Evolutionary conservation across 2,888 invertebrate genomes (phyloP).

Genomic region (Lasioglossum leucozonium): DNA sequence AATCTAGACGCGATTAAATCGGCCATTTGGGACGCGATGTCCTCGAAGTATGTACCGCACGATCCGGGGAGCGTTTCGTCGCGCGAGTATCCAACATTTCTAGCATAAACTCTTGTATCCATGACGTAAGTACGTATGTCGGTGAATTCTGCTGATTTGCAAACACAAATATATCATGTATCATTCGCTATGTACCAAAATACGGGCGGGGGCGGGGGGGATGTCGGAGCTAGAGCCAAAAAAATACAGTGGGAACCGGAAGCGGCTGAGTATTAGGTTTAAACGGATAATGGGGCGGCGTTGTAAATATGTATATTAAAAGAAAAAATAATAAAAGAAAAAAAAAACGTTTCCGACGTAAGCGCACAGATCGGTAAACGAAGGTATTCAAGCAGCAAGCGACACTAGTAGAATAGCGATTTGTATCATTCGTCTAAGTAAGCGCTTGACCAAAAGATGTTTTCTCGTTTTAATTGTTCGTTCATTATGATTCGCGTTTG

Average conservation of each 20-base stretch:
- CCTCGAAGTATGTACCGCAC: slow-evolving; percentile 7
- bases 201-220: not conserved
- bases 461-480: slow-evolving; percentile 42
- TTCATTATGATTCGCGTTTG: slow-evolving; percentile 16
- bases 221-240: not conserved
- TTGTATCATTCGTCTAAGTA: slow-evolving; percentile 71
- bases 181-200: slow-evolving; percentile 28
- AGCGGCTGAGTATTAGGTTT: not conserved
- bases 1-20: slow-evolving; percentile 34
- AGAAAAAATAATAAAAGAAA: not conserved
- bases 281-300: slow-evolving; percentile 12
- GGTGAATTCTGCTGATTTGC: slow-evolving; percentile 36
- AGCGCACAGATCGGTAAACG: slow-evolving; percentile 74
- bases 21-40: not conserved
- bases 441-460: slow-evolving; percentile 73
- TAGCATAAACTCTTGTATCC: slow-evolving; percentile 16
- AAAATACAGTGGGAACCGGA: too few species aligned
- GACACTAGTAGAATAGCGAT: slow-evolving; percentile 64
- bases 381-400: slow-evolving; percentile 51
- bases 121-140: slow-evolving; percentile 20
- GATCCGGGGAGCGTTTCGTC: slow-evolving; percentile 15
- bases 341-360: slow-evolving; percentile 71
- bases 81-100: slow-evolving; percentile 18
- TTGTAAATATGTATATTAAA: slow-evolving; percentile 78
- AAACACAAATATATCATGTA: slow-evolving; percentile 18